Evolutionary conservation across 2,113 vertebrate genomes (phyloP), one percentile per base, ranked within the genome.

Genomic region (Syngnathoides biaculeatus): DNA sequence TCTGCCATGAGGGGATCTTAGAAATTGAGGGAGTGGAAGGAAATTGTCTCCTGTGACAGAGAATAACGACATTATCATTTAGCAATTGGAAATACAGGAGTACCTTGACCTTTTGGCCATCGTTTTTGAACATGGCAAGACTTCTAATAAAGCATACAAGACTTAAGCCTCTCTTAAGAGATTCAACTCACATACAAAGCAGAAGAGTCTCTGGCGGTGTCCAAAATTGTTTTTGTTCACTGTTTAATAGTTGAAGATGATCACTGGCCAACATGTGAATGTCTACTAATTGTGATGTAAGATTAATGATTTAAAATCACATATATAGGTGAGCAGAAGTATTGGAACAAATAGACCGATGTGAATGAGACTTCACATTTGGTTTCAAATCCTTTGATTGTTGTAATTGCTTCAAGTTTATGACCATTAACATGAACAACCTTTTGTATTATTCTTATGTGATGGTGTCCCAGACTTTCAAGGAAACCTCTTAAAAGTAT

Each of bases 1-100:
- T 98, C 90, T 99, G 97, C 97, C 97, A 98, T 0, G 95, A 93
- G 0, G 96, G 97, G 85, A 98, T 95, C 91, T 98, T 99, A 2
- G 96, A 93, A 71, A 96, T 89, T 0, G 94, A 92, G 0, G 96
- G 97, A 26, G 95, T 95, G 3, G 96, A 94, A 0, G 97, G 97
- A 78, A 99, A 99, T 81, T 99, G 97, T 81, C 92, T 94, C 91
- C 97, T 99, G 86, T n/a, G 56, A 61, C 9, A 20, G 11, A 65
- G 39, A 38, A 63, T 43, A 8, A 43, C 40, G 72, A 67, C 52
- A 42, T 60, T 4, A 40, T 22, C 15, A 35, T 9, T 20, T 59
- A 27, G 15, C 13, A 15, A 57, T 26, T 57, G 27, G 24, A 55
- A 60, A 38, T 22, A 60, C 52, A 24, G 52, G 10, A 53, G 1